These are phyloP conservation scores for Phrynocephalus versicolor DNA, from an alignment of 2,113 vertebrate species.

Conservation along the genomic window DNA sequence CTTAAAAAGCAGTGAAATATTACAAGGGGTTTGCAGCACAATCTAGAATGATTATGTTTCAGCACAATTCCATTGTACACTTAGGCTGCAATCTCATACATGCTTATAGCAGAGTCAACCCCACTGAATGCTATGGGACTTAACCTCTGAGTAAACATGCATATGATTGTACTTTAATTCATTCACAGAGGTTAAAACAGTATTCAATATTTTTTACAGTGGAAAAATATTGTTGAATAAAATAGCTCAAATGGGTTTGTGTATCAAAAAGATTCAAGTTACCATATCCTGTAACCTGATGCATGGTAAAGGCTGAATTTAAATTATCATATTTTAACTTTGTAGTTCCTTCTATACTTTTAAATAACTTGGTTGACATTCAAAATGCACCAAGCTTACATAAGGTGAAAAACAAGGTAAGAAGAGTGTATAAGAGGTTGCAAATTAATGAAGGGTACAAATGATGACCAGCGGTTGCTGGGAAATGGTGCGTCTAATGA, in stretches of 20 bases:
- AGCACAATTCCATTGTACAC: constrained; percentile 66
- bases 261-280: constrained; percentile 57
- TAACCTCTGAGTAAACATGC: neutral
- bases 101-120: neutral
- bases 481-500: constrained; percentile 25
- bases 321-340: constrained; percentile 44
- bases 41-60: constrained; percentile 68
- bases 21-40: constrained; percentile 50
- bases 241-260: neutral
- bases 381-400: neutral
- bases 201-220: constrained; percentile 58
- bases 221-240: constrained; percentile 45
- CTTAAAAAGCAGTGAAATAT: constrained; percentile 59
- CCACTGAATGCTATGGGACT: neutral
- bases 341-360: constrained; percentile 23
- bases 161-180: constrained; percentile 20
- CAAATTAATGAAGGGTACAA: constrained; percentile 16
- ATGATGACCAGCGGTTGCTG: constrained; percentile 31
- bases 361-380: constrained; percentile 12
- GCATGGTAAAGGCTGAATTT: constrained; percentile 51
- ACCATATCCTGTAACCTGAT: constrained; percentile 51
- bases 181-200: constrained; percentile 67
- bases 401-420: neutral
- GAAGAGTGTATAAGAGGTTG: neutral
- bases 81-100: constrained; percentile 1